Evolutionary conservation across 2,888 invertebrate species (phyloP), one percentile per base, ranked within the genome.

Genomic region (Pseudococcus viburni): DNA sequence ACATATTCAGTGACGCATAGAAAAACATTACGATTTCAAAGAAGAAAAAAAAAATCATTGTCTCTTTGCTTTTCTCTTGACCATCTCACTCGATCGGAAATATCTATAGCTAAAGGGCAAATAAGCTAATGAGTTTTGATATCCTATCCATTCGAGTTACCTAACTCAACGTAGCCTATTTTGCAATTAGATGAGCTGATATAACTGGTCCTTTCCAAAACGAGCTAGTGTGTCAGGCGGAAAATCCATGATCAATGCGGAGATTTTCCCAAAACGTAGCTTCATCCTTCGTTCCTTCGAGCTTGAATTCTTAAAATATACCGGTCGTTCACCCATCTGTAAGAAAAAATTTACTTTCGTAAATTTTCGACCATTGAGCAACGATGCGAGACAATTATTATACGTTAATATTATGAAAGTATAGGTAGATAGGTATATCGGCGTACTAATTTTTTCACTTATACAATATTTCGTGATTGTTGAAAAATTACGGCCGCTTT

Each of bases 11-110:
- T 86, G 68, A 48, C 42, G 86, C 68, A 73, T 86, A 86, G 46
- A 59, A 64, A 68, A 86, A 86, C 86, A 86, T 86, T 86, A 33
- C 46, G 64, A 68, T 86, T 86, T 80, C 80, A 80, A 80, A 80
- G 80, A 80, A 59, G 8, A 55, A 15, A 55, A 55, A 55, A 55
- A 77, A 42, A 80, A 80, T 80, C 80, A 80, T 80, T 80, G 80
- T 80, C 80, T 80, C 80, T 80, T 42, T 80, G 68, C 68, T 73
- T 33, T 11, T 33, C 12, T 73, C 68, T 73, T 73, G 68, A 73
- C 22, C n/a, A 80, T 33, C 26, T 73, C 15, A 26, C 26, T 80
- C 42, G 46, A 80, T 42, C 42, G 80, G 80, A 42, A 42, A 80
- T 80, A 80, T 80, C 80, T 19, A 59, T 59, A 59, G 80, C 80